Percentiles rank a stretch among this genome's conserved stretches.
These are phyloP conservation scores for Hycleus phaleratus DNA, from an alignment of 1,140 invertebrate genomes.

Conservation along the genomic window DNA sequence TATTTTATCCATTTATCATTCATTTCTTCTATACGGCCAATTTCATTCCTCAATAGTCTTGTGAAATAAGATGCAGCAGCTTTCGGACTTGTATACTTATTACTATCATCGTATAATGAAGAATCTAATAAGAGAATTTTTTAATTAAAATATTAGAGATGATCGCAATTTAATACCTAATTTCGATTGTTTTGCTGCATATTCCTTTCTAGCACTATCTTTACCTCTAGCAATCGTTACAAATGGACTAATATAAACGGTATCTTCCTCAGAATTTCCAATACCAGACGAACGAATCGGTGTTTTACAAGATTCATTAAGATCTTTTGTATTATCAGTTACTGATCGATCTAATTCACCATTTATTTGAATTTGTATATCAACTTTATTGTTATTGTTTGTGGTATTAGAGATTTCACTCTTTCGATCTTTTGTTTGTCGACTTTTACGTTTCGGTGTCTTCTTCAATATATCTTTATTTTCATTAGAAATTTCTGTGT, in stretches of 20 bases:
- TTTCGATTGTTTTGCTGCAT: constrained; percentile 13
- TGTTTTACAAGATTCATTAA: too few relatives aligned
- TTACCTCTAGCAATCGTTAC: constrained; percentile 36
- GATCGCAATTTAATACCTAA: neutral
- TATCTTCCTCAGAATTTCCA: neutral
- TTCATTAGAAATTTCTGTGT: too few relatives aligned
- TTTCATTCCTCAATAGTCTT: constrained; percentile 44
- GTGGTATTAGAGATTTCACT: too few relatives aligned
- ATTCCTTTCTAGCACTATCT: constrained; percentile 28
- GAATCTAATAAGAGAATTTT: neutral
- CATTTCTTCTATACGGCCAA: constrained; percentile 39
- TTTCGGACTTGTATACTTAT: constrained; percentile 17
- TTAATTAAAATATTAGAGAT: too few relatives aligned
- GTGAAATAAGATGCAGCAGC: constrained; percentile 45
- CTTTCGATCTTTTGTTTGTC: neutral
- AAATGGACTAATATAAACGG: constrained; percentile 35
- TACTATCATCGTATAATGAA: neutral
- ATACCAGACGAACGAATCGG: too few relatives aligned
- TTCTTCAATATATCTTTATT: too few relatives aligned
- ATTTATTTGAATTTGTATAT: too few relatives aligned
- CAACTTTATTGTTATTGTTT: too few relatives aligned
- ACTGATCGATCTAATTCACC: too few relatives aligned
- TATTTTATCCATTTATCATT: constrained; percentile 45
- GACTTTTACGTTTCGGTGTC: neutral
- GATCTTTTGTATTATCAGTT: too few relatives aligned